Evolutionary conservation across 2,113 vertebrate species (phyloP).

Genomic region (Cromileptes altivelis): DNA sequence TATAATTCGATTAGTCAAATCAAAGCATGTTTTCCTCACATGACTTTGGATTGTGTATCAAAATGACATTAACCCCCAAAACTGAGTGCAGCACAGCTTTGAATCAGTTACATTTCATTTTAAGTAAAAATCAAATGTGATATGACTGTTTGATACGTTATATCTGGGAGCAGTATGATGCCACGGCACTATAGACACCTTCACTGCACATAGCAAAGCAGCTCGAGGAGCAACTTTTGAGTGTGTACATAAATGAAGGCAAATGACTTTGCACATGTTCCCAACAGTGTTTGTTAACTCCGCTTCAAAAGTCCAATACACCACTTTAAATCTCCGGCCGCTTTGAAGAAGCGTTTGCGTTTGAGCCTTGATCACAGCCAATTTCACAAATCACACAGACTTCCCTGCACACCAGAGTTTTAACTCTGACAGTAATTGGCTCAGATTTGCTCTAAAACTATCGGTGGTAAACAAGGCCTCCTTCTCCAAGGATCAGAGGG

Average conservation of each 20-base stretch:
- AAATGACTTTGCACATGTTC: conserved; percentile 15
- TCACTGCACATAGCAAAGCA: not conserved
- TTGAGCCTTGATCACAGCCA: conserved; percentile 45
- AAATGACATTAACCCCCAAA: not conserved
- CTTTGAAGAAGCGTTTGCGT: conserved; percentile 36
- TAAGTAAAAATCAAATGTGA: too few species aligned
- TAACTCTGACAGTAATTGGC: conserved; percentile 58
- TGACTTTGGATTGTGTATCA: not conserved
- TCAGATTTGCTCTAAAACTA: conserved; percentile 39
- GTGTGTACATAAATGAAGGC: conserved; percentile 5
- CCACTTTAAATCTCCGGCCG: conserved; percentile 34
- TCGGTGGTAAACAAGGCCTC: conserved; percentile 44
- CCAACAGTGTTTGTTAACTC: conserved; percentile 38
- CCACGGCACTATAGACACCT: not conserved
- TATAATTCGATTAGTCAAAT: conserved; percentile 1
- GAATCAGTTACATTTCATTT: not conserved
- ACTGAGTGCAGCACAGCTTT: too few species aligned
- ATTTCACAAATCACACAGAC: conserved; percentile 46
- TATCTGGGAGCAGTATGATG: not conserved
- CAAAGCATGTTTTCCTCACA: not conserved
- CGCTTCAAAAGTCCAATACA: conserved; percentile 29
- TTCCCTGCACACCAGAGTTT: conserved; percentile 21
- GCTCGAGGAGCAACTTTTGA: conserved; percentile 4
- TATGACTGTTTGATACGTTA: not conserved
- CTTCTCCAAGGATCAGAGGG: conserved; percentile 40